These are phyloP conservation scores for Axinella damicornis DNA, from an alignment of 37 sponge, comb jelly and placozoan species.

Conservation along the genomic window DNA sequence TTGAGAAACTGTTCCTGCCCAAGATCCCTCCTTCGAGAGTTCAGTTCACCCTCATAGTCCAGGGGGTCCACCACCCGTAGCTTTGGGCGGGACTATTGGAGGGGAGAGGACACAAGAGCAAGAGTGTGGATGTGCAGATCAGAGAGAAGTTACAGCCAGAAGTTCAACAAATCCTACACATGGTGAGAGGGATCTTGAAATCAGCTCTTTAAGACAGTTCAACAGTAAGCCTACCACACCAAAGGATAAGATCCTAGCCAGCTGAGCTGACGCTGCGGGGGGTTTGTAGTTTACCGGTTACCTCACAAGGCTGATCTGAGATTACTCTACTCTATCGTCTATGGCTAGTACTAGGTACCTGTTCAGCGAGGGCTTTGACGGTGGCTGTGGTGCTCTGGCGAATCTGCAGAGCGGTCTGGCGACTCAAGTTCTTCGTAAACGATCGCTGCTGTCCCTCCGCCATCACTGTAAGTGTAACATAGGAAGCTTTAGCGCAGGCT, in stretches of 20 bases:
- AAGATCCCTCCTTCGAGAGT: slow-evolving; percentile 49
- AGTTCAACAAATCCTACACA: no score
- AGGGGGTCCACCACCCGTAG: slow-evolving; percentile 60
- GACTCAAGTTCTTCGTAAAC: slow-evolving; percentile 37
- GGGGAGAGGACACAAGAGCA: not conserved
- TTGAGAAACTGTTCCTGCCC: slow-evolving; percentile 45
- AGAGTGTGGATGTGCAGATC: no score
- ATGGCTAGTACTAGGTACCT: slow-evolving; percentile 11
- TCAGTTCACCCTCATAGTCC: slow-evolving; percentile 82
- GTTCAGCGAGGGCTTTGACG: slow-evolving; percentile 26
- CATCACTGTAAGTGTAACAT: no score
- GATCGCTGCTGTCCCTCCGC: slow-evolving; percentile 44
- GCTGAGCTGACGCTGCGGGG: no score
- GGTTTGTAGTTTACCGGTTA: not conserved
- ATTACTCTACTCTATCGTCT: not conserved
- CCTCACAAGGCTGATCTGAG: not conserved
- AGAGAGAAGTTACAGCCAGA: not conserved
- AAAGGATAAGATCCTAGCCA: no score
- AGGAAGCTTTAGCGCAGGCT: no score
- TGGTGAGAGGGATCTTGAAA: no score
- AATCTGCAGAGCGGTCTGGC: slow-evolving; percentile 38
- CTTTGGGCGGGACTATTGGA: slow-evolving; percentile 44
- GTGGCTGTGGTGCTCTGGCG: slow-evolving; percentile 42
- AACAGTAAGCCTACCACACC: no score
- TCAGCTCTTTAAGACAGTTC: no score